Conservation (phyloP, 2,113 vertebrate genomes). For the Corythoichthys haematopterus region DNA sequence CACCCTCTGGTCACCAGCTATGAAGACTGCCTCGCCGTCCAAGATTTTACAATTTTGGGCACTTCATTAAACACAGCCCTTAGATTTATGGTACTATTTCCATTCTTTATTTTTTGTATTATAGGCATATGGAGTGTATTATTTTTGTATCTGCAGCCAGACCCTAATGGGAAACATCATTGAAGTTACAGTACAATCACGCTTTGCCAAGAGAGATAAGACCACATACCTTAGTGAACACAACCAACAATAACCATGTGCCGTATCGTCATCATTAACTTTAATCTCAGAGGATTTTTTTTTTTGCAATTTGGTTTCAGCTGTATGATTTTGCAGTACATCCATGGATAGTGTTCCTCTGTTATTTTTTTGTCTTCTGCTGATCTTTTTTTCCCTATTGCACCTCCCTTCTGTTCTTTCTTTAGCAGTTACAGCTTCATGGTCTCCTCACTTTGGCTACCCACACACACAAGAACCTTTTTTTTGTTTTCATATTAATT, state of each 20-base stretch:
- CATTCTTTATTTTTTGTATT: neutral
- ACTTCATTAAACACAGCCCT: neutral
- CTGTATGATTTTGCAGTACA: constrained; percentile 26
- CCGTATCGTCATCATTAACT: neutral
- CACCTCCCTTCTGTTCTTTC: constrained; percentile 13
- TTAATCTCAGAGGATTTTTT: neutral
- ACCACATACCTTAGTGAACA: neutral
- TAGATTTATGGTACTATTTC: neutral
- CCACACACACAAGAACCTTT: neutral
- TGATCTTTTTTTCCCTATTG: constrained; percentile 19
- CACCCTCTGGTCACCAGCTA: neutral
- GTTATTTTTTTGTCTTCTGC: constrained; percentile 11
- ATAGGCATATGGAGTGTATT: neutral
- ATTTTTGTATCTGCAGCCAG: neutral
- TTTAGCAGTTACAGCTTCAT: neutral
- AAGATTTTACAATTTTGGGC: constrained; percentile 2
- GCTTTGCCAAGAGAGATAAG: neutral
- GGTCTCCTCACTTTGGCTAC: neutral
- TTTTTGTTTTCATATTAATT: constrained; percentile 1
- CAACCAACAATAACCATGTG: neutral
- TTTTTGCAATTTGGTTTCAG: constrained; percentile 25
- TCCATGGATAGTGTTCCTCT: constrained; percentile 9
- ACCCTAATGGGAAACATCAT: neutral
- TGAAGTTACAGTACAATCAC: neutral
- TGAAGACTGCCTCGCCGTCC: constrained; percentile 11